Percentiles rank a stretch among this genome's conserved stretches.
Evolutionary conservation across 2,888 invertebrate species (phyloP).

Genomic region (Caenorhabditis auriculariae): DNA sequence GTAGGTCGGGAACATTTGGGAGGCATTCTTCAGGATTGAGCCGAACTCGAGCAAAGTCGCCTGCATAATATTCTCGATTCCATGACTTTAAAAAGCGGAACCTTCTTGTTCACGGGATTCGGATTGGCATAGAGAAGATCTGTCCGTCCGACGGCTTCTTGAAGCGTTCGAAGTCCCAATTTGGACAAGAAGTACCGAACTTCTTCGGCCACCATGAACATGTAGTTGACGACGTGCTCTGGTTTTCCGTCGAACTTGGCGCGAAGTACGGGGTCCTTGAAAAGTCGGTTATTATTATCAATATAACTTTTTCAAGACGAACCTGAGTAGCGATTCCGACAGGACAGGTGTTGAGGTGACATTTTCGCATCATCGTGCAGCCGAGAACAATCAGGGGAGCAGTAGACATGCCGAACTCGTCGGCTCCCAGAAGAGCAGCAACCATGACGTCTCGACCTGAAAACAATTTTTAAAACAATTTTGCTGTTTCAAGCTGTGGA

Average conservation of each 20-base stretch:
- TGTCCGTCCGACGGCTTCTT: slow-evolving; percentile 67
- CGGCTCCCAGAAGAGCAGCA: slow-evolving; percentile 91
- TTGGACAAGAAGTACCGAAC: slow-evolving; percentile 85
- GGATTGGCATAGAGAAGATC: slow-evolving; percentile 79
- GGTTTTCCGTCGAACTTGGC: slow-evolving; percentile 97
- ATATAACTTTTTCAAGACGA: slow-evolving; percentile 4
- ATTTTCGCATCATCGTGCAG: slow-evolving; percentile 99
- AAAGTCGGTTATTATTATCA: not conserved
- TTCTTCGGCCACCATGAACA: slow-evolving; percentile 97
- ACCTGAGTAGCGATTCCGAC: slow-evolving; percentile 96
- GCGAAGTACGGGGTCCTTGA: slow-evolving; percentile 81
- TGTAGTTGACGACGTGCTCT: slow-evolving; percentile 93
- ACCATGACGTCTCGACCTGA: slow-evolving; percentile 89
- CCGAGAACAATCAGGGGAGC: slow-evolving; percentile 96
- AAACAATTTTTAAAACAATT: slow-evolving; percentile 15
- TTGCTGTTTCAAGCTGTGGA: too few species aligned
- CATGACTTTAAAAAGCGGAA: too few species aligned
- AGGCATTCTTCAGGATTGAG: slow-evolving; percentile 83
- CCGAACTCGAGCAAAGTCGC: slow-evolving; percentile 82
- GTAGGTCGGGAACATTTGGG: slow-evolving; percentile 83
- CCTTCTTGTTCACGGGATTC: slow-evolving; percentile 77
- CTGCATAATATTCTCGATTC: too few species aligned
- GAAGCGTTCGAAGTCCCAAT: slow-evolving; percentile 77
- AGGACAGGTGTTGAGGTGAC: slow-evolving; percentile 97
- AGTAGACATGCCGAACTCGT: slow-evolving; percentile 97